These are phyloP conservation scores for Cheilinus undulatus DNA, from an alignment of 2,113 vertebrate genomes.

Conservation along the genomic window DNA sequence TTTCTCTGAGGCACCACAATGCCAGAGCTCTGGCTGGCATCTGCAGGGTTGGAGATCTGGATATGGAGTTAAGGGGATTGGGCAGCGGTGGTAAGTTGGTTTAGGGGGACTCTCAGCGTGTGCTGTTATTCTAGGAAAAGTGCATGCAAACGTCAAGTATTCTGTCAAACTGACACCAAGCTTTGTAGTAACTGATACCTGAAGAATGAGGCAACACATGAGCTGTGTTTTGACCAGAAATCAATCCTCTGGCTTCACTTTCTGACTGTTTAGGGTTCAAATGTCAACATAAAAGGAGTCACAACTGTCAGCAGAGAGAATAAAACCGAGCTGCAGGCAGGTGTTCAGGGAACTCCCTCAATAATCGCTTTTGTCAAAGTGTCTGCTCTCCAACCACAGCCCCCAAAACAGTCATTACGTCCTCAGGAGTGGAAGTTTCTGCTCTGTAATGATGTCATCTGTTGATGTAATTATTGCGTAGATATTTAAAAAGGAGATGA, in stretches of 20 bases:
- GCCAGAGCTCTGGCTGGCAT: constrained; percentile 49
- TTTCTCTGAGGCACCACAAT: constrained; percentile 35
- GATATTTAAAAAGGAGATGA: constrained; percentile 5
- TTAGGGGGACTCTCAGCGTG: constrained; percentile 32
- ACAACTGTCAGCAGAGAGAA: constrained; percentile 7
- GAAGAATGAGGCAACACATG: not conserved
- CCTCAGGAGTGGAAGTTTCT: not conserved
- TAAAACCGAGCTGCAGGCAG: constrained; percentile 1
- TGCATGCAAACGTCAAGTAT: not conserved
- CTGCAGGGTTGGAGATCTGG: constrained; percentile 39
- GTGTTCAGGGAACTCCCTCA: constrained; percentile 25
- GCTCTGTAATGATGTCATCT: constrained; percentile 3
- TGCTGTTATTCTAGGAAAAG: no score
- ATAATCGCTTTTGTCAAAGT: constrained; percentile 19
- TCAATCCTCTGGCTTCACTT: constrained; percentile 25
- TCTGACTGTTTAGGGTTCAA: constrained; percentile 3
- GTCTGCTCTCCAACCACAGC: constrained; percentile 12
- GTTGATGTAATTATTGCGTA: constrained; percentile 3
- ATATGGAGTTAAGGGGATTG: constrained; percentile 34
- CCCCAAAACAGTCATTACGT: constrained; percentile 29
- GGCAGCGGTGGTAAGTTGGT: constrained; percentile 24
- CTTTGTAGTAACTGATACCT: constrained; percentile 22
- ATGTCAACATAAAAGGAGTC: constrained; percentile 24
- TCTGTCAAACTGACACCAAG: constrained; percentile 2
- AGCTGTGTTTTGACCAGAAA: constrained; percentile 20